Percentiles rank a stretch among this genome's conserved stretches.
phyloP scores from a whole-genome alignment of 2,797 vertebrate genomes.

The Cyclura pinguis region DNA sequence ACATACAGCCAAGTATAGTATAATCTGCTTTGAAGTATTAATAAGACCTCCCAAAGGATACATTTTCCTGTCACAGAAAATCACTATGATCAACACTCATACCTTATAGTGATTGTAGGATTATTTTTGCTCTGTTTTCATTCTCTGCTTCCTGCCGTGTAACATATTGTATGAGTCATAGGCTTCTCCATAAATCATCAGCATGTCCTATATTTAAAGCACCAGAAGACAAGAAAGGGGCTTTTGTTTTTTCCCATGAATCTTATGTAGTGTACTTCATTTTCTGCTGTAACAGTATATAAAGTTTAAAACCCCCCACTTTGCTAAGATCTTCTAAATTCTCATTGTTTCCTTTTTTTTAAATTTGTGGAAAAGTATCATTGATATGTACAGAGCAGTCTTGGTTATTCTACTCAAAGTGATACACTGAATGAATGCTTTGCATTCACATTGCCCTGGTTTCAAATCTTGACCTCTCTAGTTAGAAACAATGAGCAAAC shows the following conservation, averaged over 20 bases:
- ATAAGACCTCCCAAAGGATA: constrained; percentile 59
- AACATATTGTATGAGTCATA: background rate
- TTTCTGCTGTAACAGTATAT: background rate
- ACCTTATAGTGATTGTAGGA: constrained; percentile 51
- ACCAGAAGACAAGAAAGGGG: background rate
- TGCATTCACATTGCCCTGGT: background rate
- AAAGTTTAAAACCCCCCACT: background rate
- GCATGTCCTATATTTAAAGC: background rate
- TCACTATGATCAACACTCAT: constrained; percentile 51
- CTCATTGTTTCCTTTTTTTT: background rate
- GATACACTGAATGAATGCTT: background rate
- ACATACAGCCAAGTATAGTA: background rate
- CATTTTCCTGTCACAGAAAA: constrained; percentile 67
- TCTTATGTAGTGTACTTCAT: background rate
- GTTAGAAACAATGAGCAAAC: too few relatives aligned
- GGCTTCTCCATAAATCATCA: background rate
- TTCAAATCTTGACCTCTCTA: background rate
- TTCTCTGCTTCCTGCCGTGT: constrained; percentile 1
- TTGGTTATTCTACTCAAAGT: background rate
- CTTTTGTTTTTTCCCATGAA: background rate
- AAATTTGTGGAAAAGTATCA: background rate
- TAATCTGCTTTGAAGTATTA: constrained; percentile 70
- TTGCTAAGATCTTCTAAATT: background rate
- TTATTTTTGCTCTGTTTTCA: constrained; percentile 56
- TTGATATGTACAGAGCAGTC: background rate